These are phyloP conservation scores for Eupsittula cactorum DNA, from an alignment of 2,113 vertebrate genomes.

Conservation along the genomic window DNA sequence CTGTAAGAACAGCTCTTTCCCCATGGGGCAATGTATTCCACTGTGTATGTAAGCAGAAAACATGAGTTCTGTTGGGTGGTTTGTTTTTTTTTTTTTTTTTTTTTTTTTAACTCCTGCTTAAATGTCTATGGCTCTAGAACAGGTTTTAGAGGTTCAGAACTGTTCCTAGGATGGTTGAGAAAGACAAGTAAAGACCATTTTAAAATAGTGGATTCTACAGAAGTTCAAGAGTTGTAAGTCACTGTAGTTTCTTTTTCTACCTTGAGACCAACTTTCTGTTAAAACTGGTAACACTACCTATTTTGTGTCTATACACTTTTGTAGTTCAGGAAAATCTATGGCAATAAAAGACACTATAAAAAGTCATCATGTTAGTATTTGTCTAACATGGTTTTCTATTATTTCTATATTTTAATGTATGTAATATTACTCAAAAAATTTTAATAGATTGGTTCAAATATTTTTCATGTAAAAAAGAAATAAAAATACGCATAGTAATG, in stretches of 20 bases:
- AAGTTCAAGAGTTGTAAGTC: not conserved
- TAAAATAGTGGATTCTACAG: not conserved
- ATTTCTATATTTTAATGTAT: not conserved
- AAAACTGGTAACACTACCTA: not conserved
- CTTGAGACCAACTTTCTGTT: not conserved
- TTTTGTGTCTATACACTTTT: not conserved
- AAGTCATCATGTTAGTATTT: not conserved
- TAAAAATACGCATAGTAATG: not conserved
- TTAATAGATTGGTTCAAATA: not conserved
- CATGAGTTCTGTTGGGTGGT: not conserved
- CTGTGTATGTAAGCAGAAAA: not conserved
- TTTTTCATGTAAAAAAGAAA: not conserved
- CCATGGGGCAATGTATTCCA: not conserved
- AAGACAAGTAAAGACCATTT: not conserved
- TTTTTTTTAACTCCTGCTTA: not conserved
- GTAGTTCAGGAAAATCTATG: not conserved
- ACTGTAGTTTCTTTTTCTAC: not conserved
- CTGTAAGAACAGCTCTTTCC: not conserved
- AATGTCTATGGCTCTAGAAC: not conserved
- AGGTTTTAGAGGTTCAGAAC: not conserved
- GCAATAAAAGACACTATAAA: not conserved
- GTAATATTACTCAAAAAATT: not conserved
- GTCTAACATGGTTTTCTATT: accelerated
- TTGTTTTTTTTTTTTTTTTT: not conserved
- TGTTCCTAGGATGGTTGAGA: not conserved